A percentile compares a stretch with the other conserved stretches of the same genome.
These are phyloP conservation scores for Daphoenositta chrysoptera DNA, from an alignment of 2,113 vertebrate genomes.

Conservation along the genomic window DNA sequence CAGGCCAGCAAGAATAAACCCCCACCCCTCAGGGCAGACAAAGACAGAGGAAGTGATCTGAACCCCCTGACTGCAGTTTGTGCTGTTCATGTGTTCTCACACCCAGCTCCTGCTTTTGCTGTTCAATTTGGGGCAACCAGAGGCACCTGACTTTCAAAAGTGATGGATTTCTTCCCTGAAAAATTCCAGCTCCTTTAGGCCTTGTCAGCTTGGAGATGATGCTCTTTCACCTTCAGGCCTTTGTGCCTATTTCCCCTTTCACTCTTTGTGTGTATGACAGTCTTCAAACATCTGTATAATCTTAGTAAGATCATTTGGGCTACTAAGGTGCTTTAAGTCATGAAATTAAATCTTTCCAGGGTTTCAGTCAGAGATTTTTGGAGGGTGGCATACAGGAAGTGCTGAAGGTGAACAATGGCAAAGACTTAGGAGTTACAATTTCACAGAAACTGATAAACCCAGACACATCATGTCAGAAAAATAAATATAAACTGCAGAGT, in stretches of 20 bases:
- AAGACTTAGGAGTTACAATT: not conserved
- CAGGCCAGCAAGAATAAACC: not conserved
- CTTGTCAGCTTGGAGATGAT: not conserved
- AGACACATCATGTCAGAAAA: not conserved
- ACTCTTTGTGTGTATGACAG: not conserved
- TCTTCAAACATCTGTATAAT: not conserved
- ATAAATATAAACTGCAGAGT: not conserved
- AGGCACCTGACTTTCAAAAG: not conserved
- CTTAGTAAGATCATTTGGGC: not conserved
- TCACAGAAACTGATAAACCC: not conserved
- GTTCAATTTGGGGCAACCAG: not conserved
- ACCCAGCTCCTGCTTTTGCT: not conserved
- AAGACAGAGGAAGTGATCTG: not conserved
- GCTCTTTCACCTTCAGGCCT: not conserved
- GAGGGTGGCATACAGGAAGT: not conserved
- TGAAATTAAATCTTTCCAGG: not conserved
- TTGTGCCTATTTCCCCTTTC: not conserved
- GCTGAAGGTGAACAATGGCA: not conserved
- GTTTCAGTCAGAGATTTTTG: not conserved
- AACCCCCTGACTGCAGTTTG: not conserved
- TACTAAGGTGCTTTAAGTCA: not conserved
- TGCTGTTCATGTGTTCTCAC: not conserved
- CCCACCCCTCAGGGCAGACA: not conserved
- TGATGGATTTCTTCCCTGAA: not conserved
- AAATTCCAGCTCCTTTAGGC: not conserved